Evolutionary conservation across 1,140 invertebrate species (phyloP).

Genomic region (Megalopta genalis): DNA sequence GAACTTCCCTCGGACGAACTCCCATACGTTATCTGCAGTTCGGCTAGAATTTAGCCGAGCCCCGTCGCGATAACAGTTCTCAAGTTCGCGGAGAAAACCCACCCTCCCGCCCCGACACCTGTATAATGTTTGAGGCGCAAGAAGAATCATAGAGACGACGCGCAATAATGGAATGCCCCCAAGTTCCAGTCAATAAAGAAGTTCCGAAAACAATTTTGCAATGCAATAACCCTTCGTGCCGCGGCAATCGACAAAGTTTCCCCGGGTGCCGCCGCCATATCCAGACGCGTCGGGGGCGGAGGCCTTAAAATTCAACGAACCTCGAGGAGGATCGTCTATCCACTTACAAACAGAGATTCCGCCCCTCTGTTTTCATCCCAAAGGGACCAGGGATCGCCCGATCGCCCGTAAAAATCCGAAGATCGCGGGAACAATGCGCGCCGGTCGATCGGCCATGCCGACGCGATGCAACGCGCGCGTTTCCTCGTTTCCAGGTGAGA

Average conservation of each 20-base stretch:
- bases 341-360: slow-evolving; percentile 28
- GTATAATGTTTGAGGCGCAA: slow-evolving; percentile 10
- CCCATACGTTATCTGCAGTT: background rate
- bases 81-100: background rate
- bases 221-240: slow-evolving; percentile 59
- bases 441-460: slow-evolving; percentile 8
- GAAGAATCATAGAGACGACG: slow-evolving; percentile 37
- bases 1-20: background rate
- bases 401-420: slow-evolving; percentile 44
- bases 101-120: background rate
- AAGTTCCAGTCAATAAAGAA: slow-evolving; percentile 43
- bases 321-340: slow-evolving; percentile 35
- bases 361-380: background rate
- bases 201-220: slow-evolving; percentile 57
- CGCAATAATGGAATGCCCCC: slow-evolving; percentile 38
- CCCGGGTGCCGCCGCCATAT: slow-evolving; percentile 15
- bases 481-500: slow-evolving; percentile 5
- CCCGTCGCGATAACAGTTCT: background rate
- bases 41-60: background rate
- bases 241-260: slow-evolving; percentile 44
- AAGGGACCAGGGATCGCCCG: no score
- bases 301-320: slow-evolving; percentile 60
- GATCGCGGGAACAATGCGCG: slow-evolving; percentile 13
- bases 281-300: background rate
- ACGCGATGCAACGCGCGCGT: background rate